Conservation (phyloP, 2,113 vertebrate species). For the Pitta sordida region DNA sequence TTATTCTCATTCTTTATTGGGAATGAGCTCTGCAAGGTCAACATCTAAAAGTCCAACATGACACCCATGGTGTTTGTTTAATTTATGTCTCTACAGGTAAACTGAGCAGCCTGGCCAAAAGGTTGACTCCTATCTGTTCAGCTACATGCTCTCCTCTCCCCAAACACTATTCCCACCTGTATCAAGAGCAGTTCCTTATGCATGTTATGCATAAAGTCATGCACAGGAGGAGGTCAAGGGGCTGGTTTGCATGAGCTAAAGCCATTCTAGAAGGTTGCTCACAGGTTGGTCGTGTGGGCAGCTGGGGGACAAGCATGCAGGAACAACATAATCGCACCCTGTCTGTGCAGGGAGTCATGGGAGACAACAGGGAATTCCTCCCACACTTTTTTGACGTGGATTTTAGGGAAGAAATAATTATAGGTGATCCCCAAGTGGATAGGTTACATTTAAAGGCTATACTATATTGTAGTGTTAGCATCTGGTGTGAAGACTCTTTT, state of each 20-base stretch:
- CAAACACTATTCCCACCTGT: not conserved
- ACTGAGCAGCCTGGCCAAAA: not conserved
- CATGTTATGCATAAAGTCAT: not conserved
- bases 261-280: not conserved
- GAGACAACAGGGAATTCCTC: not conserved
- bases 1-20: not conserved
- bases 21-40: not conserved
- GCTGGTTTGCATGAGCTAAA: not conserved
- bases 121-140: not conserved
- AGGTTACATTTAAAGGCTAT: not conserved
- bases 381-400: not conserved
- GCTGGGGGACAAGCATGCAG: not conserved
- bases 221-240: not conserved
- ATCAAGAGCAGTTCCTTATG: not conserved
- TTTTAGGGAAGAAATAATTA: not conserved
- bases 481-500: not conserved
- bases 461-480: not conserved
- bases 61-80: rapidly evolving
- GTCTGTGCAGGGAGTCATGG: not conserved
- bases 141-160: not conserved
- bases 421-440: not conserved
- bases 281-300: rapidly evolving
- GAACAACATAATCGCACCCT: not conserved
- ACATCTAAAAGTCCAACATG: not conserved
- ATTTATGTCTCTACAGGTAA: not conserved